Evolutionary conservation across 30 jellyfish, hydroid and myxozoan species (phyloP), one percentile per base, ranked within the genome.

Genomic region (Hydractinia symbiolongicarpus): DNA sequence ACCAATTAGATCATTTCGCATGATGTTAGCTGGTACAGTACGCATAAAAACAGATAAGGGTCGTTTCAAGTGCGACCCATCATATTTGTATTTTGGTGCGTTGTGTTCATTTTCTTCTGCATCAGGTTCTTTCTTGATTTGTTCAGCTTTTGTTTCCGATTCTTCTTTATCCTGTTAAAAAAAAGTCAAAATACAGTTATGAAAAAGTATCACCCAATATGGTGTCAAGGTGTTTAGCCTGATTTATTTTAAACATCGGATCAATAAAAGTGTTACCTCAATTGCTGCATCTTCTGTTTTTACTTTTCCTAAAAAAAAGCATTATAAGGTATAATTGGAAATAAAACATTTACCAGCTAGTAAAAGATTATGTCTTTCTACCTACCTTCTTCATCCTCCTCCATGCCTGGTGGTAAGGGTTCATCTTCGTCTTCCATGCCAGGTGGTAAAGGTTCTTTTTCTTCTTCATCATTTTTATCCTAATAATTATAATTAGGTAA

Each of bases 21-120:
- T 66, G 56, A 90, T 86, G 56, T 64, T 86, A 8, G 95, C 88
- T 0, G 97, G 96, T 5, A 86, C 89, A 72, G 79, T 76, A 15
- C 96, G 86, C 95, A 90, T 86, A 76, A 86, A 90, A 50, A 90
- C 61, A 5, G 97, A 90, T 9, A 90, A 73, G 1, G 97, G 86
- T 53, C 83, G 54, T 21, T 66, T 62, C 83, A 66, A 7, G 51
- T 57, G 83, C 17, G 61, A 62, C 19, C 87, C 87, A 20, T 79
- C 87, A 49, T 79, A 79, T 5, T 51, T 52, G 16, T 19, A 30
- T 56, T 77, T 58, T 5, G 54, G 15, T 57, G 50, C 83, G 10
- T 62, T 54, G 15, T 30, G 21, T 20, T 79, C 49, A 9, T 9
- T 58, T 21, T 49, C 84, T 50, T 71, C 80, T 53, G 9, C 15